Evolutionary conservation across 1,140 invertebrate genomes (phyloP), one percentile per base, ranked within the genome.

Genomic region (Aradophagus sp.): DNA sequence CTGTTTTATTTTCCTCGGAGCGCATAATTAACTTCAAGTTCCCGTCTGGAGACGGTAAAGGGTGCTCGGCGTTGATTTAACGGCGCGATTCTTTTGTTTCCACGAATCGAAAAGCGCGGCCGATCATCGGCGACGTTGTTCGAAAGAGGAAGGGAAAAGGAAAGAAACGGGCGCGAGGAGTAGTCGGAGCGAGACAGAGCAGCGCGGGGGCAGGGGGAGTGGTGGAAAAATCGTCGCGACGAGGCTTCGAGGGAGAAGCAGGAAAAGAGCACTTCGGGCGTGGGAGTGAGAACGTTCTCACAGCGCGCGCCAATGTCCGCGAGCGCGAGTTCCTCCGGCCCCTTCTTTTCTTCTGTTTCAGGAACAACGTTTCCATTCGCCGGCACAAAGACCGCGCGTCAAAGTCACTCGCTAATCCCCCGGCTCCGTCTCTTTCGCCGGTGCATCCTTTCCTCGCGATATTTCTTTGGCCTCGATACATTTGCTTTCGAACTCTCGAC

Each of bases 251-350:
- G 55, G 44, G 45, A 55, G 59, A 69, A 77, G 68, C 67, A 82
- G 79, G 80, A 82, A 83, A 83, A 80, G 78, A 83, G 75, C 68
- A 80, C 79, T 81, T 67, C 72, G 63, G 76, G 77, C 83, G 84
- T 84, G 83, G 82, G 83, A 84, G 81, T 84, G 83, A 77, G 83
- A 84, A 84, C 66, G 71, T 84, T 85, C 84, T 84, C 84, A 85
- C 83, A 84, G 74, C 75, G 61, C 38, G 50, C 74, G 68, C 75
- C 73, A 72, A 68, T 59, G 55, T 68, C 63, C 63, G 63, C 55
- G 34, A 56, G 76, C 68, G 72, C 63, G 44, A 19, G 16, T 58
- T 67, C 71, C 56, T 68, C n/a, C 47, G 38, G 58, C 52, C 42
- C 44, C 31, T 52, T 62, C 70, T 59, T 66, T 67, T 70, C 38